Percentiles rank a stretch among this genome's conserved stretches.
phyloP scores from a whole-genome alignment of 1,140 invertebrate genomes.

The Aporrectodea caliginosa region DNA sequence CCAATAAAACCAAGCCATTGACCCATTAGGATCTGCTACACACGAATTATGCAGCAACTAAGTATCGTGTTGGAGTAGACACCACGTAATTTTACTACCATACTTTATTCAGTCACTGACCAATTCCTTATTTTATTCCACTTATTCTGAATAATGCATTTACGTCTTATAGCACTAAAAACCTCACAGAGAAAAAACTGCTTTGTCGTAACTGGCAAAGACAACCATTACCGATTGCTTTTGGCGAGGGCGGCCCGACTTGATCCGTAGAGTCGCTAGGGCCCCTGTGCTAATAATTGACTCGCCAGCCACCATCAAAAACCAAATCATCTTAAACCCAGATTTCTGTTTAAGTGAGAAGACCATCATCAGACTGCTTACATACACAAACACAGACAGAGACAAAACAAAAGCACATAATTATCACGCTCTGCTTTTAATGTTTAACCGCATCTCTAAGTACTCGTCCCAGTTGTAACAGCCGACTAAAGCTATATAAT shows the following conservation, averaged over 20 bases:
- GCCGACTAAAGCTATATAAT: no score
- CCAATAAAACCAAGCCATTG: no score
- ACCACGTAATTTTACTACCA: no score
- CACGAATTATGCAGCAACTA: no score
- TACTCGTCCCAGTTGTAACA: no score
- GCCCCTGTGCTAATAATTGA: neutral
- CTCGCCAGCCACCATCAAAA: neutral
- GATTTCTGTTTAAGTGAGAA: neutral
- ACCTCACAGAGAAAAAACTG: neutral
- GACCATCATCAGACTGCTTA: neutral
- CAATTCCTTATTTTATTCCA: no score
- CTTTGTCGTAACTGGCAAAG: neutral
- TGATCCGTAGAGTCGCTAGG: neutral
- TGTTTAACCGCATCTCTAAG: neutral
- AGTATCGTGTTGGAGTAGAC: no score
- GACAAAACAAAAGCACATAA: neutral
- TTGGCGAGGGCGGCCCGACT: neutral
- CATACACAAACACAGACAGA: constrained; percentile 2
- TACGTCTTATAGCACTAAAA: no score
- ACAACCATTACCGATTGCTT: neutral
- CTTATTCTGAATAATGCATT: no score
- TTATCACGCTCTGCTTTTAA: neutral
- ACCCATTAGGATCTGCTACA: no score
- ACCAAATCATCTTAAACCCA: neutral
- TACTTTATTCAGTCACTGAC: no score